Base-by-base conservation (phyloP, 53 echinoderm and acorn worm species). In the Apostichopus leukothele region DNA sequence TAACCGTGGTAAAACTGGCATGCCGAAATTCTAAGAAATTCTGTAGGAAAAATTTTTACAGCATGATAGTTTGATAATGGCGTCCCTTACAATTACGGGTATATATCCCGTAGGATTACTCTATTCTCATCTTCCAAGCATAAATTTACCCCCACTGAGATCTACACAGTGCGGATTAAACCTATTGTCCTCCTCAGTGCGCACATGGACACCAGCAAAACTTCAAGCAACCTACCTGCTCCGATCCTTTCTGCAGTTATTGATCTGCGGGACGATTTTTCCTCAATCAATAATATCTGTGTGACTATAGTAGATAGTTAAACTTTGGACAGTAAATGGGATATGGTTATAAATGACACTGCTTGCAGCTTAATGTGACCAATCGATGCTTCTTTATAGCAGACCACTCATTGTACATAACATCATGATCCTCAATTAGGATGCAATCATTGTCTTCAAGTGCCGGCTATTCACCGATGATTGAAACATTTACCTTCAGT, bases 281-380 rank as follows among this genome's bases (percentile, higher is more conserved):
- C 63, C 16, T 63, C 63, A 0, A 16, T 63, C 63, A 63, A 63
- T 63, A 63, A 16, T 16, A 63, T 16, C 63, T 13, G 63, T 16
- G 11, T 63, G 63, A 63, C 52, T 52, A 79, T 51, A 52, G 79
- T 79, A 79, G 51, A 79, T 52, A 13, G 50, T 51, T 6, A 79
- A 52, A 53, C 51, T 51, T 20, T 79, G 51, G 51, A 51, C 39
- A 39, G 39, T 39, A 39, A 39, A 39, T 39, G 39, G 39, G 39
- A 39, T 39, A 39, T 39, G 39, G 2, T 39, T 39, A 39, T 79
- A 52, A 79, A 50, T 53, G 19, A 10, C 50, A 79, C 79, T 53
- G 53, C 79, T 79, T 79, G 79, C 50, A 52, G 52, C 9, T 78
- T 79, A 79, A 79, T 79, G 79, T 19, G 51, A 79, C 5, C 53